Base-by-base conservation (phyloP, 1,140 invertebrate genomes). In the Adelges cooleyi region DNA sequence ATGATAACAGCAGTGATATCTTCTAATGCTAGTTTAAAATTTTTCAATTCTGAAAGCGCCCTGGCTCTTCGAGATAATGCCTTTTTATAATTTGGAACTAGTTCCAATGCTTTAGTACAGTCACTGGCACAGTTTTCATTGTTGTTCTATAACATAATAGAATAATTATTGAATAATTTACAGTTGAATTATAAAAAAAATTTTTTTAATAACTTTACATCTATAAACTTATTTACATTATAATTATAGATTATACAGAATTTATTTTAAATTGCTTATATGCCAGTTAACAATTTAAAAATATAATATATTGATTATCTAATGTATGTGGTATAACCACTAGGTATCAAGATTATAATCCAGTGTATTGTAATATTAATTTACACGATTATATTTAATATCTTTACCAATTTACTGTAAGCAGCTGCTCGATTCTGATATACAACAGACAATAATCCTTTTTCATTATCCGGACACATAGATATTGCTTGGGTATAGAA, bases 371-470 rank as follows among this genome's bases (percentile, higher is more conserved):
- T 27, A 52, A 52, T 27, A 25, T 8, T 23, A 25, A 29, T 23
- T 18, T 33, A 13, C 5, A 36, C 27, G 2, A 48, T 13, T 33
- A 33, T 6, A 33, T 33, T 51, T 53, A 71, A 72, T 78, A n/a
- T n/a, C n/a, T n/a, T n/a, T 76, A 86, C 85, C 78, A 94, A 78
- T 74, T 93, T 89, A 76, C 96, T 93, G 78, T 92, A 91, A 23
- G 91, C 89, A 40, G 94, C 95, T 5, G 94, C 95, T 73, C 92
- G 83, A 73, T 98, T 98, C 75, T 97, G 94, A 76, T 95, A 95
- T 75, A 92, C 94, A 13, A 88, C 93, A 4, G 93, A 84, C 46
- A 96, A 74, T 69, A 90, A 87, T 3, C 81, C 78, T 29, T 77
- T 78, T 70, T 87, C 81, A 42, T 88, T 84, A 10, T 76, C 71